These are phyloP conservation scores for Rhinophrynus dorsalis DNA, from an alignment of 2,797 vertebrate genomes.

Conservation along the genomic window DNA sequence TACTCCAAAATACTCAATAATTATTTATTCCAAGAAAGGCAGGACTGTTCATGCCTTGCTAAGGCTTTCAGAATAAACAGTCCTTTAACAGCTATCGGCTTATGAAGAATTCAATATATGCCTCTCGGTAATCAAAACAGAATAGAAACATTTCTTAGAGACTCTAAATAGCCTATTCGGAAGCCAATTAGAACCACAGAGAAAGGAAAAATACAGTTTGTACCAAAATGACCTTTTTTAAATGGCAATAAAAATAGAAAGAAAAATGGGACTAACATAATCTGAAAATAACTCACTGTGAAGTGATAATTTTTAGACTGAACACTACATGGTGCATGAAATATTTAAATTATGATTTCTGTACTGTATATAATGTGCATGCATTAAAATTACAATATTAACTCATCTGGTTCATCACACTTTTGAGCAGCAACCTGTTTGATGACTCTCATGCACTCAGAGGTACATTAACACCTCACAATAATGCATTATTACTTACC, in stretches of 20 bases:
- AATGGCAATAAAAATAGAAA: not conserved
- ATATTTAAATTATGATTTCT: too few relatives aligned
- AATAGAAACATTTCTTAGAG: not conserved
- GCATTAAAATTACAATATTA: too few relatives aligned
- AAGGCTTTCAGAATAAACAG: slow-evolving; percentile 1
- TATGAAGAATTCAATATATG: not conserved
- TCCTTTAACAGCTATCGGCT: not conserved
- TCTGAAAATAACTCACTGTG: not conserved
- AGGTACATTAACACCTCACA: too few relatives aligned
- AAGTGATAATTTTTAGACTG: too few relatives aligned
- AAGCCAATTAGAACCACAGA: not conserved
- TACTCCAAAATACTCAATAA: slow-evolving; percentile 1
- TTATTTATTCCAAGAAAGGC: slow-evolving; percentile 35
- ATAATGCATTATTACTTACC: too few relatives aligned
- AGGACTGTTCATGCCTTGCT: not conserved
- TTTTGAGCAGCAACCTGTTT: too few relatives aligned
- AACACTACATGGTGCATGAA: too few relatives aligned
- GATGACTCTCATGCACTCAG: too few relatives aligned
- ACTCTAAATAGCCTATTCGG: not conserved
- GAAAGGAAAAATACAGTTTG: not conserved
- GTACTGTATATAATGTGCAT: too few relatives aligned
- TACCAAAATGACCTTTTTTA: not conserved
- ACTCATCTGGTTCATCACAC: too few relatives aligned
- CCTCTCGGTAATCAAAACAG: slow-evolving; percentile 2
- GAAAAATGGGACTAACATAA: not conserved